These are phyloP conservation scores for Ctenoplectra terminalis DNA, from an alignment of 1,140 invertebrate species.

Conservation along the genomic window DNA sequence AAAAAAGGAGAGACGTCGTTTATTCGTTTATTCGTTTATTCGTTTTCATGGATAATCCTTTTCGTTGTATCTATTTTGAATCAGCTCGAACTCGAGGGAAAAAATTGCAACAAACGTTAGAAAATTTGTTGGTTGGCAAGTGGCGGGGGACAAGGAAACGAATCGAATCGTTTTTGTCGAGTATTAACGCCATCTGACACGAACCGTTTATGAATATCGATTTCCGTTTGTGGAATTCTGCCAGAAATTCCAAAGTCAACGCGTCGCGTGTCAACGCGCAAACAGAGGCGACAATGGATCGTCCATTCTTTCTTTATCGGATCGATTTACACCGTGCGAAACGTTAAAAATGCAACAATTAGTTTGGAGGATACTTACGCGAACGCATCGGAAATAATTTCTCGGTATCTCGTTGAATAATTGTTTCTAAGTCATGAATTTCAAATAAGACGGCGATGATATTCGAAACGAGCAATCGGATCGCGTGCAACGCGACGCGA, in stretches of 20 bases:
- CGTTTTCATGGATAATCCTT: neutral
- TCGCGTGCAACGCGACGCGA: neutral
- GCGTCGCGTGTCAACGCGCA: slow-evolving; percentile 1
- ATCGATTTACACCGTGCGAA: neutral
- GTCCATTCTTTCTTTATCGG: neutral
- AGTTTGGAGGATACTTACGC: neutral
- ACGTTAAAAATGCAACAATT: neutral
- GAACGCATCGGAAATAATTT: neutral
- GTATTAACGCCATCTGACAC: neutral
- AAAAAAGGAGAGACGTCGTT: neutral
- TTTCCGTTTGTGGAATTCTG: slow-evolving; percentile 20
- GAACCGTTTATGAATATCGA: slow-evolving; percentile 27
- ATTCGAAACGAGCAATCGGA: no score
- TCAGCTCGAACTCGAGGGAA: no score
- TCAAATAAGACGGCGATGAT: no score
- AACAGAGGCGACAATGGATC: neutral
- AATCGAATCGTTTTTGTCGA: neutral
- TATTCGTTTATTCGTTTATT: no score
- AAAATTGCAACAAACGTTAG: no score
- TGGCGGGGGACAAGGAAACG: neutral
- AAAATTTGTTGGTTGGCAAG: neutral
- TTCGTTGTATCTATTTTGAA: neutral
- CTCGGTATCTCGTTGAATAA: neutral
- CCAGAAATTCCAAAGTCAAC: slow-evolving; percentile 31
- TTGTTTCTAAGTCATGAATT: no score